Evolutionary conservation across 2,888 invertebrate genomes (phyloP).

Genomic region (Aricia artaxerxes): DNA sequence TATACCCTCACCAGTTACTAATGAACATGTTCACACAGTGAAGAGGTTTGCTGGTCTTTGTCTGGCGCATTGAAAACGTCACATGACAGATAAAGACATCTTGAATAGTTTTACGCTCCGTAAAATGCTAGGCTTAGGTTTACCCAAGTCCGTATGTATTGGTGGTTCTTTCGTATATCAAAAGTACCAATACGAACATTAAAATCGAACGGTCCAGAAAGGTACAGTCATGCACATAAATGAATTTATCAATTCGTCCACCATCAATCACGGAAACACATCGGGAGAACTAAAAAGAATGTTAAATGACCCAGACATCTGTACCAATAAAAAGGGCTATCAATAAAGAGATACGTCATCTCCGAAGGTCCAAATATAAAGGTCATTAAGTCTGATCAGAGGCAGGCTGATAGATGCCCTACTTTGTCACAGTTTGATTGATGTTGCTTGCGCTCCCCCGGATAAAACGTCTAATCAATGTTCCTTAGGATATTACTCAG

Average conservation of each 20-base stretch:
- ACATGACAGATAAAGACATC: no score
- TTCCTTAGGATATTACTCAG: conserved; percentile 38
- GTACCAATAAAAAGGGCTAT: conserved; percentile 34
- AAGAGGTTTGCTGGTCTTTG: no score
- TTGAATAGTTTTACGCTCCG: no score
- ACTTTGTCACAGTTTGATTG: conserved; percentile 67
- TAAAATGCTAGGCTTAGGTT: no score
- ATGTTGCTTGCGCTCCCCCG: conserved; percentile 45
- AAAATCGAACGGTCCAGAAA: background rate
- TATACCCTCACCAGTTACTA: no score
- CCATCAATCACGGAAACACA: conserved; percentile 13
- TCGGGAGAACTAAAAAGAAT: conserved; percentile 26
- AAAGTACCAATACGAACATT: background rate
- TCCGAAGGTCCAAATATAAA: conserved; percentile 41
- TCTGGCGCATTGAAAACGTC: no score
- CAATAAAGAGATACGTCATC: conserved; percentile 38
- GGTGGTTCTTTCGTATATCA: no score
- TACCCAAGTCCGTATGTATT: no score
- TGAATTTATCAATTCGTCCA: conserved; percentile 24
- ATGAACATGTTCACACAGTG: no score
- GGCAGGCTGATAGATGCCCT: conserved; percentile 54
- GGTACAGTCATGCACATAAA: conserved; percentile 17
- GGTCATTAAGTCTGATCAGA: conserved; percentile 52
- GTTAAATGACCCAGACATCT: conserved; percentile 30
- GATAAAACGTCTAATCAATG: conserved; percentile 42